Evolutionary conservation across 2,113 vertebrate genomes (phyloP).

Genomic region (Sceloporus undulatus): DNA sequence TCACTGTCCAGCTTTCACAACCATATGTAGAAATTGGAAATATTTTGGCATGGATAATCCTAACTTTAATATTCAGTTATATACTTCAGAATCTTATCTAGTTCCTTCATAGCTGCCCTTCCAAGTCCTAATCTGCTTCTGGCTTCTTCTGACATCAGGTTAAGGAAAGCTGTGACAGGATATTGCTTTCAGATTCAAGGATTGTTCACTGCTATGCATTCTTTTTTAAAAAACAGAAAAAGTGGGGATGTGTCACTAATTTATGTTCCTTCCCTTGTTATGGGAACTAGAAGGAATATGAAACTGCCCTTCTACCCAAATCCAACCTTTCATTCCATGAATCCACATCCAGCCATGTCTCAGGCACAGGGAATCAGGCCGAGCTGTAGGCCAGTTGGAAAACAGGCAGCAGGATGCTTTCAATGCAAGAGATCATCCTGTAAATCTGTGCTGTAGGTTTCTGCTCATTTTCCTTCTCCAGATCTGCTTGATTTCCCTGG

Average conservation of each 20-base stretch:
- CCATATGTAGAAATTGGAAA: too few relatives aligned
- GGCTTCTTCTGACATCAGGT: too few relatives aligned
- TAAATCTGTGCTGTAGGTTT: not conserved
- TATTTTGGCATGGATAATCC: too few relatives aligned
- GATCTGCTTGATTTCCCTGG: not conserved
- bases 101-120: too few relatives aligned
- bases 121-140: too few relatives aligned
- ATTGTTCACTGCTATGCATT: not conserved
- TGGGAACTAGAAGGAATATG: slow-evolving; percentile 28
- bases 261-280: not conserved
- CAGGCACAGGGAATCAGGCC: not conserved
- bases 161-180: too few relatives aligned
- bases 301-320: slow-evolving; percentile 23
- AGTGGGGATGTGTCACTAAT: not conserved
- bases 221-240: not conserved
- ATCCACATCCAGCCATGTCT: not conserved
- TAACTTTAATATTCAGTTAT: too few relatives aligned
- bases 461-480: not conserved
- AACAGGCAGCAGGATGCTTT: not conserved
- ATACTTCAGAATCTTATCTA: too few relatives aligned
- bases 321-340: slow-evolving; percentile 33
- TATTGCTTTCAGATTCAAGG: not conserved
- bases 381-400: not conserved
- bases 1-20: too few relatives aligned
- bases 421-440: not conserved